These are phyloP conservation scores for Drosophila truncata DNA, from an alignment of 1,140 invertebrate species.

Conservation along the genomic window DNA sequence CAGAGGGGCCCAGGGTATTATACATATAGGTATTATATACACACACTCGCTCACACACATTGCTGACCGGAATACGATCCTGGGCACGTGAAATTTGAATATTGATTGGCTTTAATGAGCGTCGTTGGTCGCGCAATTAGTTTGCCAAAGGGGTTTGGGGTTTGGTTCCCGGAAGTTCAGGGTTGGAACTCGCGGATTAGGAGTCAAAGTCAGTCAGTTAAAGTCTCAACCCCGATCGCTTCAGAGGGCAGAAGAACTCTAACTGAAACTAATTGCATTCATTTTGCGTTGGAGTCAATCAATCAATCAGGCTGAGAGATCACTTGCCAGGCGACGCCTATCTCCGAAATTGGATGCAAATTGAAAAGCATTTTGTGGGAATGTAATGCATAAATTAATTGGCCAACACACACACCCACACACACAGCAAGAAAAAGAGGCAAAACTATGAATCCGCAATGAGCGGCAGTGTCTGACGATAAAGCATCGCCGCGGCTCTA, in stretches of 20 bases:
- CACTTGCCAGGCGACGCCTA: constrained; percentile 22
- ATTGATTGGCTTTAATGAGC: constrained; percentile 82
- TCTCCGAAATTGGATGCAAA: constrained; percentile 65
- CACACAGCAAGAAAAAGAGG: constrained; percentile 33
- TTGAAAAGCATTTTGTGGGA: constrained; percentile 55
- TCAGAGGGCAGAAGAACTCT: neutral
- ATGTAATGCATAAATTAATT: constrained; percentile 83
- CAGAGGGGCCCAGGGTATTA: constrained; percentile 16
- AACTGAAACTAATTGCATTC: constrained; percentile 56
- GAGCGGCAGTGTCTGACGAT: constrained; percentile 38
- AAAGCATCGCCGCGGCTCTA: constrained; percentile 30
- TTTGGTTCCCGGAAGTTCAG: constrained; percentile 1
- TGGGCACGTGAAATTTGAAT: constrained; percentile 70
- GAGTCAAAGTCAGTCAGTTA: neutral
- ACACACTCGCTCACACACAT: neutral
- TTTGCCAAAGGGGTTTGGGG: constrained; percentile 1
- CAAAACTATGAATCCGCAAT: constrained; percentile 69
- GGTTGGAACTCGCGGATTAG: constrained; percentile 1
- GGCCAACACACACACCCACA: constrained; percentile 10
- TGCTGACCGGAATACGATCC: constrained; percentile 35
- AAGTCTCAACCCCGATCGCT: neutral
- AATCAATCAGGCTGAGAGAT: constrained; percentile 43
- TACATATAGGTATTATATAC: neutral
- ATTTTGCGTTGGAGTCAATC: constrained; percentile 25
- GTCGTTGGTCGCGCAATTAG: constrained; percentile 72